phyloP scores from a whole-genome alignment of 2,113 vertebrate genomes.

The Oncorhynchus nerka region DNA sequence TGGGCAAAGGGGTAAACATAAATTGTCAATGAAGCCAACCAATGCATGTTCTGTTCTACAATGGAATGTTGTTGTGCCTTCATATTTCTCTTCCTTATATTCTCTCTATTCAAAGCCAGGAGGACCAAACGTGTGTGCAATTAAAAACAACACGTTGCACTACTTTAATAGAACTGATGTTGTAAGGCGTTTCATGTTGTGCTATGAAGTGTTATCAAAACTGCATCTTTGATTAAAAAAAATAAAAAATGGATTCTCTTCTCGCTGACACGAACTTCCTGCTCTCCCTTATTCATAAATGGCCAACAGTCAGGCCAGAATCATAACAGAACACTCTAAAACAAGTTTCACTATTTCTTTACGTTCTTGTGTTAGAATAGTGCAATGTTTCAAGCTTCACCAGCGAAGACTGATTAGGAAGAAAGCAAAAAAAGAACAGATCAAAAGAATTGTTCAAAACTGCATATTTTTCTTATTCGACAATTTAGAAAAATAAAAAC shows the following conservation, averaged over 20 bases:
- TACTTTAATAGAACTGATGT: constrained; percentile 11
- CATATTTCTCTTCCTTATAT: background rate
- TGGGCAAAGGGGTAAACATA: background rate
- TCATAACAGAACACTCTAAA: constrained; percentile 33
- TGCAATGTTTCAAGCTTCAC: constrained; percentile 64
- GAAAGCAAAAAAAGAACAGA: constrained; percentile 15
- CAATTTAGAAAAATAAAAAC: constrained; percentile 25
- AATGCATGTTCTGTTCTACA: constrained; percentile 12
- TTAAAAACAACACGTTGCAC: constrained; percentile 27
- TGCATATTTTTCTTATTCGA: constrained; percentile 19
- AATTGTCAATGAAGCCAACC: constrained; percentile 15
- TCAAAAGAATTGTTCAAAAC: constrained; percentile 26
- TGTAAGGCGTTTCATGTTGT: constrained; percentile 55
- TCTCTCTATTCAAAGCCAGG: constrained; percentile 14
- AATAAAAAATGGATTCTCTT: constrained; percentile 2
- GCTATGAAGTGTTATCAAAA: constrained; percentile 28
- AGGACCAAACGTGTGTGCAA: constrained; percentile 8
- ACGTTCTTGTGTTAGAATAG: constrained; percentile 49
- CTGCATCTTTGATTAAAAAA: constrained; percentile 16
- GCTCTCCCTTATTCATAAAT: constrained; percentile 35
- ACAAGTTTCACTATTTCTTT: constrained; percentile 26
- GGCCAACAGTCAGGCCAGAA: constrained; percentile 16
- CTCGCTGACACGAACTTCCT: background rate
- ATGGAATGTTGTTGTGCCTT: constrained; percentile 7
- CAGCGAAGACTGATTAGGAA: constrained; percentile 42